A percentile compares a stretch with the other conserved stretches of the same genome.
Conservation (phyloP, 2,888 invertebrate species). For the Melanargia galathea region DNA sequence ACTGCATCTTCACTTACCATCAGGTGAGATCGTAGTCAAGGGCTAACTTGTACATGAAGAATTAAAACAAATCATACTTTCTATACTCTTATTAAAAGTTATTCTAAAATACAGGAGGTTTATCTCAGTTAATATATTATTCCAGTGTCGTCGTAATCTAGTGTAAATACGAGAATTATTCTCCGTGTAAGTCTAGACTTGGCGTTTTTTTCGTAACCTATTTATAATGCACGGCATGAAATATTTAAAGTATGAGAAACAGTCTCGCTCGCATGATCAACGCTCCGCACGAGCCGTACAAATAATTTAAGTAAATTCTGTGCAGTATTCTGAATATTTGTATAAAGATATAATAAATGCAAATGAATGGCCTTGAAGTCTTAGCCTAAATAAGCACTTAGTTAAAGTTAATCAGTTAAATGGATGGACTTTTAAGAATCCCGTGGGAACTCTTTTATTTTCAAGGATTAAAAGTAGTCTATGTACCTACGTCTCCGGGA, state of each 20-base stretch:
- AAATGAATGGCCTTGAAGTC: no score
- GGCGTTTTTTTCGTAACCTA: conserved; percentile 12
- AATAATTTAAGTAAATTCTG: conserved; percentile 7
- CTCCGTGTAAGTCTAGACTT: conserved; percentile 31
- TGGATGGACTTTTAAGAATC: no score
- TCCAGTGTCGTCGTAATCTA: conserved; percentile 27
- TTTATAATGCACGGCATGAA: conserved; percentile 25
- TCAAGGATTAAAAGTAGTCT: no score
- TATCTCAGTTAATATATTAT: conserved; percentile 14
- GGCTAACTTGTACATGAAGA: no score
- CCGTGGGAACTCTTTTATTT: no score
- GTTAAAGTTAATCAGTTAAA: no score
- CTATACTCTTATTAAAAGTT: not conserved
- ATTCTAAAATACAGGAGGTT: conserved; percentile 17
- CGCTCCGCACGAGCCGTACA: not conserved
- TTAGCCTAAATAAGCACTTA: no score
- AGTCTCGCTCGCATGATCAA: not conserved
- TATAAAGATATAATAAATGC: no score
- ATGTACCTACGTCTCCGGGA: no score
- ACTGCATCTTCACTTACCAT: no score
- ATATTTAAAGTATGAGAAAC: conserved; percentile 12
- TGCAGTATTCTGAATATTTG: not conserved
- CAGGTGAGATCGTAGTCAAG: no score
- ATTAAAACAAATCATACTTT: no score
- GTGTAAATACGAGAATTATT: conserved; percentile 30